Evolutionary conservation across 2,888 invertebrate species (phyloP).

Genomic region (Xestia ashworthii): DNA sequence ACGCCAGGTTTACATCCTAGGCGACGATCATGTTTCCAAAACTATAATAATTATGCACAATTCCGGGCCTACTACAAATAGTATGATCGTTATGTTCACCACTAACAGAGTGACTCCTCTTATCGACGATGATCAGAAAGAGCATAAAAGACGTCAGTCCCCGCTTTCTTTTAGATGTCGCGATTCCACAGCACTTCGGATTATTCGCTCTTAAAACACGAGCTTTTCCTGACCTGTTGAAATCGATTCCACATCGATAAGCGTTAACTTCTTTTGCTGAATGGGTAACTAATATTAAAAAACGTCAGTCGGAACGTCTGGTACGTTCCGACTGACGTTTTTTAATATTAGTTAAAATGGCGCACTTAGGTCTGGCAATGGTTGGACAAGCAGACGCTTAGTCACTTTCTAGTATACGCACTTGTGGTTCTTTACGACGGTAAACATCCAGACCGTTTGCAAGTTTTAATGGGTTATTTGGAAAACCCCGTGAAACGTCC

Average conservation of each 20-base stretch:
- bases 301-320: too few relatives aligned
- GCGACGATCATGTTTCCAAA: background rate
- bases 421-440: conserved; percentile 26
- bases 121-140: background rate
- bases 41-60: background rate
- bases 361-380: conserved; percentile 25
- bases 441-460: conserved; percentile 33
- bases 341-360: conserved; percentile 21
- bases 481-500: conserved; percentile 4
- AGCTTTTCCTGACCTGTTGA: background rate
- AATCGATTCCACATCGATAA: background rate
- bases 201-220: background rate
- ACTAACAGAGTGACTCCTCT: background rate
- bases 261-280: background rate
- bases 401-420: conserved; percentile 21
- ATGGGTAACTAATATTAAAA: too few relatives aligned
- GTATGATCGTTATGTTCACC: background rate
- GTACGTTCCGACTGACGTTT: background rate
- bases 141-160: background rate
- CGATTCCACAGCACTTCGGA: background rate
- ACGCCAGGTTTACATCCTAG: background rate
- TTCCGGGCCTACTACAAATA: background rate
- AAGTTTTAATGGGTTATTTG: conserved; percentile 20
- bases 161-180: background rate
- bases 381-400: conserved; percentile 22